Percentiles rank a stretch among this genome's conserved stretches.
Evolutionary conservation across 2,797 vertebrate species (phyloP).

Genomic region (Karalla daura): DNA sequence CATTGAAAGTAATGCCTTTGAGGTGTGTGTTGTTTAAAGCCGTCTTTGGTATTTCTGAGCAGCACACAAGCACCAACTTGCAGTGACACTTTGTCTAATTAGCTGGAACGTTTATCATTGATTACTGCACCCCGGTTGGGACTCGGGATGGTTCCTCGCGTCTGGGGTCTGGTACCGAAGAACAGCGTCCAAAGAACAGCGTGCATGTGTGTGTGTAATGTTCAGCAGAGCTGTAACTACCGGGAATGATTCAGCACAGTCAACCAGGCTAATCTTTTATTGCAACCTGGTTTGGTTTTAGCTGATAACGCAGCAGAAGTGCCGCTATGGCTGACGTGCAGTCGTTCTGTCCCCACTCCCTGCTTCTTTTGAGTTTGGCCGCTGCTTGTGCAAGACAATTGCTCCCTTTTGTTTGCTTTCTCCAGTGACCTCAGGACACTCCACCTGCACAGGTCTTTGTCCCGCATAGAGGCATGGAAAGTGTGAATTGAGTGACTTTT

Average conservation of each 20-base stretch:
- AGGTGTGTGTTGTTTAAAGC: not conserved
- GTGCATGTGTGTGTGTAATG: not conserved
- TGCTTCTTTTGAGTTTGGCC: slow-evolving; percentile 26
- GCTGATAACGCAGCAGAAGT: slow-evolving; percentile 58
- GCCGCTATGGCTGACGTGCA: not conserved
- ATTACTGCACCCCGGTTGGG: not conserved
- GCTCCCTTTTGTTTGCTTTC: slow-evolving; percentile 38
- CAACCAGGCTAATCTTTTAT: slow-evolving; percentile 68
- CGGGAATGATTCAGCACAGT: slow-evolving; percentile 59
- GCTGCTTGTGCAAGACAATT: slow-evolving; percentile 55
- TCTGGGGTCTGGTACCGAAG: slow-evolving; percentile 4
- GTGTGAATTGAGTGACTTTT: slow-evolving; percentile 6
- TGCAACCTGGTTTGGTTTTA: slow-evolving; percentile 61
- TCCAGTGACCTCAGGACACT: slow-evolving; percentile 47
- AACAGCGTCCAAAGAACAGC: slow-evolving; percentile 6
- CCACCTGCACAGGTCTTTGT: slow-evolving; percentile 34
- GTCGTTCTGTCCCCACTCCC: not conserved
- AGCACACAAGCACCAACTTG: not conserved
- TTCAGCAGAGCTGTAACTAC: slow-evolving; percentile 15
- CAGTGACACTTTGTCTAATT: slow-evolving; percentile 1
- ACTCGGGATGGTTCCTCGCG: not conserved
- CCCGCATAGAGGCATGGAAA: slow-evolving; percentile 28
- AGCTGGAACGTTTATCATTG: slow-evolving; percentile 26
- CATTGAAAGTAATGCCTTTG: not conserved
- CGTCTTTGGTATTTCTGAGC: not conserved